Evolutionary conservation across 2,113 vertebrate genomes (phyloP), one percentile per base, ranked within the genome.

Genomic region (Mirounga angustirostris): DNA sequence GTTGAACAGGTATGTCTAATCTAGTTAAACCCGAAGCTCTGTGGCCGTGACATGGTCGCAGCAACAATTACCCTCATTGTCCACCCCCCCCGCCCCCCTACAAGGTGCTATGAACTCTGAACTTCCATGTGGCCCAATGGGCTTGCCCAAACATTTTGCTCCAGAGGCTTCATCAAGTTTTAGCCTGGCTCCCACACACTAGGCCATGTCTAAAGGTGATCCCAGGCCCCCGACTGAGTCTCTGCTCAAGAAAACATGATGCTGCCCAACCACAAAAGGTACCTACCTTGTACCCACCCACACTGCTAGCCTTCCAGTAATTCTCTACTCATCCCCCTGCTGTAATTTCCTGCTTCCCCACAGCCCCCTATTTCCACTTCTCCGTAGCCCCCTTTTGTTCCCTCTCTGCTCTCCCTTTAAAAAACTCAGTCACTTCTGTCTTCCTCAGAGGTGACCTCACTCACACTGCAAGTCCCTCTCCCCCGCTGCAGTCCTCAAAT

Each of bases 21-120:
- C 95, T 88, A 97, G n/a, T 33, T 73, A 93, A 33, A 7, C 1
- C 0, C 67, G 67, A 95, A 36, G 63, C 63, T 16, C 21, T 96
- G 36, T 36, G 74, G 88, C 16, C 9, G 24, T 95, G 74, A 88
- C 80, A 85, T 79, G 58, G 67, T 54, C 95, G 95, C 21, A 89
- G 36, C 0, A 83, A 67, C 15, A 95, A 94, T 92, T 82, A 89
- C 43, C 78, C 50, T 2, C 79, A 43, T 10, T 78, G 89, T 30
- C 65, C 71, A 50, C n/a, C 78, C 40, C 40, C 13, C 5, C 16
- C 67, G 7, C 15, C 21, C 58, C 54, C 2, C 12, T 43, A 15
- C 63, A 0, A 65, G 28, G 16, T 8, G 21, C 36, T 5, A 26
- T 15, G 56, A 94, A 79, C 46, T 80, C 3, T 28, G 40, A 85